phyloP scores from a whole-genome alignment of 2,113 vertebrate species.

The Podarcis cretensis region DNA sequence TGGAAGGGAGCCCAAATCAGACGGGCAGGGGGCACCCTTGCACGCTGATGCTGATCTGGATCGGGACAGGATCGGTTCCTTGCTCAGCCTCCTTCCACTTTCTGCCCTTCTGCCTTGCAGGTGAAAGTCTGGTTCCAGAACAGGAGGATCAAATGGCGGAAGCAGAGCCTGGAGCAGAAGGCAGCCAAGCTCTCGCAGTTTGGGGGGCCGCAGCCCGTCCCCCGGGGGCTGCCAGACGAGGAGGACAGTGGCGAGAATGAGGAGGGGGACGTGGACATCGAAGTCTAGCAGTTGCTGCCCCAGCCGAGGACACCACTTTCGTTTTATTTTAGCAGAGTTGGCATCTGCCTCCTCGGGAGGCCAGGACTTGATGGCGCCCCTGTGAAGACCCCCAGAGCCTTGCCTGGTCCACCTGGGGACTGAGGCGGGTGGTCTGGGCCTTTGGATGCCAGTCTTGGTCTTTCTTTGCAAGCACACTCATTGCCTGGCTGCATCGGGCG shows the following conservation, averaged over 20 bases:
- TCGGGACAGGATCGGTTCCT: no score
- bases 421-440: background rate
- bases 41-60: background rate
- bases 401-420: no score
- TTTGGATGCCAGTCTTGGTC: background rate
- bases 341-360: background rate
- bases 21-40: no score
- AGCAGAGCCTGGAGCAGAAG: conserved; percentile 80
- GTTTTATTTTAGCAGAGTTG: background rate
- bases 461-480: background rate
- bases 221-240: background rate
- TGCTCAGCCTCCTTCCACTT: no score
- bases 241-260: conserved; percentile 53
- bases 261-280: conserved; percentile 15
- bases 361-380: background rate
- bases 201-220: conserved; percentile 6
- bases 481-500: background rate
- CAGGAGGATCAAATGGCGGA: conserved; percentile 82
- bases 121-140: conserved; percentile 87
- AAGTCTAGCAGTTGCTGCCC: conserved; percentile 25
- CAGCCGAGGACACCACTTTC: background rate
- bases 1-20: no score
- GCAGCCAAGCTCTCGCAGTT: conserved; percentile 57
- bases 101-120: conserved; percentile 44
- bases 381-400: no score